These are phyloP conservation scores for Ibidorhyncha struthersii DNA, from an alignment of 2,113 vertebrate species.

Conservation along the genomic window DNA sequence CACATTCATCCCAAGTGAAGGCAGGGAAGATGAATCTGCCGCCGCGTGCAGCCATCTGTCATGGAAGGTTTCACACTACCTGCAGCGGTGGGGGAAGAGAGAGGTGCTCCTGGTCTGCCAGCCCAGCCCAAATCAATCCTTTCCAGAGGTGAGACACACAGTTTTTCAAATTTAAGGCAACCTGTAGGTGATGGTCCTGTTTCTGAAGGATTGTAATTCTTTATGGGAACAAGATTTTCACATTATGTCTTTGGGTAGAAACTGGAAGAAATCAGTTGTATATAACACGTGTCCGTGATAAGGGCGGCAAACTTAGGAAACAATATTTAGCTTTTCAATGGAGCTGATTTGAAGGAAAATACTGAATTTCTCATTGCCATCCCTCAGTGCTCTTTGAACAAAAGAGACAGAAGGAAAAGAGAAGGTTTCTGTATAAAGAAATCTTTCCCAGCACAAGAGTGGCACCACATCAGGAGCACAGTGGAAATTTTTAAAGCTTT, in stretches of 20 bases:
- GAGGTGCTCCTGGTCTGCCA: background rate
- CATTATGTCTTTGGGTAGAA: background rate
- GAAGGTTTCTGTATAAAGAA: background rate
- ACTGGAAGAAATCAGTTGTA: background rate
- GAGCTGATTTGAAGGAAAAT: background rate
- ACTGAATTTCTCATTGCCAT: background rate
- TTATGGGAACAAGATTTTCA: background rate
- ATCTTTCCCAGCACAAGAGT: background rate
- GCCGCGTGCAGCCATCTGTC: fast-evolving
- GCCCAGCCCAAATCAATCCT: background rate
- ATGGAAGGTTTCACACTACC: background rate
- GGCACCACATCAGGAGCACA: background rate
- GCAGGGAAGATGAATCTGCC: background rate
- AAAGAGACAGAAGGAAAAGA: background rate
- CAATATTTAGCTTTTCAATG: background rate
- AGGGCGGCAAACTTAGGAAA: background rate
- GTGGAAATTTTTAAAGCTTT: background rate
- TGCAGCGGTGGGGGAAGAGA: background rate
- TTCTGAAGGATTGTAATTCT: background rate
- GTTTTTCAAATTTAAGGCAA: background rate
- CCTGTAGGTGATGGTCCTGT: background rate
- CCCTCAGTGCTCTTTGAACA: background rate
- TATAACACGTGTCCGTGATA: background rate
- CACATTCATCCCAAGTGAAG: background rate
- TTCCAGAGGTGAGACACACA: background rate